Evolutionary conservation across 2,113 vertebrate genomes (phyloP).

Genomic region (Anas platyrhynchos): DNA sequence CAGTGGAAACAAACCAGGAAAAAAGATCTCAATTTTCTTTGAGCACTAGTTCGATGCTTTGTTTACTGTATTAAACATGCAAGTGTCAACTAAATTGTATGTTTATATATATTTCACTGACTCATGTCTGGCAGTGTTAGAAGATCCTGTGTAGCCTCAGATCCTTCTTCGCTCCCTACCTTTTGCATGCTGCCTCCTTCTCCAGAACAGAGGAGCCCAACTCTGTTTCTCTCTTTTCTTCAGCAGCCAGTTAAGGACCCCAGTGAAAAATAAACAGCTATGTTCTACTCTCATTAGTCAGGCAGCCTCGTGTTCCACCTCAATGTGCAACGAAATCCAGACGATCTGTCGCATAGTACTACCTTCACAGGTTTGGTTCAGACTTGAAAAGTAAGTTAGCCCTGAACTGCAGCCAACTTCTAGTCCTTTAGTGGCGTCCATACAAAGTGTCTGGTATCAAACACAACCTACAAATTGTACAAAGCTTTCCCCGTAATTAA

Average conservation of each 20-base stretch:
- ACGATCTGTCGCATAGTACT: neutral
- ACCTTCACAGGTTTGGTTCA: slow-evolving; percentile 20
- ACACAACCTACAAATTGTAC: neutral
- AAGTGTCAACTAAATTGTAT: neutral
- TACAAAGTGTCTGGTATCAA: neutral
- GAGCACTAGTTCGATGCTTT: neutral
- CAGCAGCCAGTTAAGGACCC: neutral
- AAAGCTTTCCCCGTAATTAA: neutral
- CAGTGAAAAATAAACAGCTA: slow-evolving; percentile 1
- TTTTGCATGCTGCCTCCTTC: neutral
- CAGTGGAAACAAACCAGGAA: neutral
- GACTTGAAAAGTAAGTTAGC: slow-evolving; percentile 21
- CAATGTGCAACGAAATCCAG: neutral
- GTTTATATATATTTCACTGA: neutral
- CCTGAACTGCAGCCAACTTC: slow-evolving; percentile 4
- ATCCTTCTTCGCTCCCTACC: neutral
- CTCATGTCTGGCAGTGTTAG: neutral
- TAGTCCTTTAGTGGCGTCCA: neutral
- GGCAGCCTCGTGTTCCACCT: slow-evolving; percentile 31
- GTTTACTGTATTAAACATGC: neutral
- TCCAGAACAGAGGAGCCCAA: neutral
- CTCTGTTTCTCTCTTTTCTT: slow-evolving; percentile 18
- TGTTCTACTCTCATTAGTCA: slow-evolving; percentile 11
- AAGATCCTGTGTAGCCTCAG: neutral
- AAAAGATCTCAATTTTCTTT: neutral